Evolutionary conservation across 2,888 invertebrate genomes (phyloP), one percentile per base, ranked within the genome.

Genomic region (Lissocephala sabroskyi): DNA sequence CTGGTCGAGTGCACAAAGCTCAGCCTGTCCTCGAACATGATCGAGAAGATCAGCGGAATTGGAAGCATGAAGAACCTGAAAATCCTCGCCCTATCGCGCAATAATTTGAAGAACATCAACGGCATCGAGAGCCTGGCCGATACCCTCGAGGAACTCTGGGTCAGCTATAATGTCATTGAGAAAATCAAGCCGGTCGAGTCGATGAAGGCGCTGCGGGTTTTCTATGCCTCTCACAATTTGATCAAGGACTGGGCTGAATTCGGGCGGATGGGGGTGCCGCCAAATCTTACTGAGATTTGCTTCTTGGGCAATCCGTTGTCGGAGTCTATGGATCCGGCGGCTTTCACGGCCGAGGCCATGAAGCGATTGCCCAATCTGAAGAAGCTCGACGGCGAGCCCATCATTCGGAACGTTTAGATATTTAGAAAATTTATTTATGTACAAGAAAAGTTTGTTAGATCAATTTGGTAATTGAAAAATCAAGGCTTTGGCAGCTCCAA

Each of bases 201-300:
- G 0, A 86, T 97, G 64, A 92, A 92, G 79, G 94, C 91, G 47
- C 83, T 97, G 0, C 92, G 89, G 81, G 93, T 96, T 0, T 85
- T 95, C 1, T 94, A 94, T 65, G 90, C 95, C 86, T 90, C 92
- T 17, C 92, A 95, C 65, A 95, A 95, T 79, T 81, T 90, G 18
- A 91, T 97, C 0, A 95, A 95, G 80, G 97, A 97, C 59, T 95
- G 95, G 95, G 87, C 86, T 0, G 97, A 97, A 82, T 95, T 96
- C 68, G 90, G 89, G 78, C 93, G 94, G 70, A 84, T 97, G 2
- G 90, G 89, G 85, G 90, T 92, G 54, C 84, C 92, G 17, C 89
- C 91, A 0, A 86, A 87, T 28, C 82, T 95, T 2, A 88, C 92
- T 80, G 96, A 97, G 65, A 86, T 97, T 1, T 84, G 95, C 0